phyloP scores from a whole-genome alignment of 2,888 invertebrate species.

The Disparrhopalites patrizii region DNA sequence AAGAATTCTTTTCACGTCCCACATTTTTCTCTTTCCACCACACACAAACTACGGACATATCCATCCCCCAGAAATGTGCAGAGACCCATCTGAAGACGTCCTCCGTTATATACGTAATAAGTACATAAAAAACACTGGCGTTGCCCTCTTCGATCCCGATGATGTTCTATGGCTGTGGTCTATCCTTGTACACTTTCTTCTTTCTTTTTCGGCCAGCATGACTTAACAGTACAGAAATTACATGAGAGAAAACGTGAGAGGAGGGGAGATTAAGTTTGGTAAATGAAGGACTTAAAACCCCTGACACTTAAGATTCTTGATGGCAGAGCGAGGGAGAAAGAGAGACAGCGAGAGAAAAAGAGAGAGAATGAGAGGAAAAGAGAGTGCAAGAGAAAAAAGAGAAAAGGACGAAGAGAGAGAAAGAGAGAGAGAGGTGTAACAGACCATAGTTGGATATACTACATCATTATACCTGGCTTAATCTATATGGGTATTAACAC shows the following conservation, averaged over 20 bases:
- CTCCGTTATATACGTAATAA: no score
- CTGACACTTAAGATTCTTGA: conserved; percentile 14
- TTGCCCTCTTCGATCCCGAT: no score
- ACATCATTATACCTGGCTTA: background rate
- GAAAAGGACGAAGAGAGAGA: background rate
- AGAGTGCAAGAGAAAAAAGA: background rate
- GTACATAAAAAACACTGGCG: no score
- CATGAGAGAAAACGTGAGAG: conserved; percentile 1
- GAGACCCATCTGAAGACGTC: no score
- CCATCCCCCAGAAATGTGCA: no score
- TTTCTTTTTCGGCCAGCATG: conserved; percentile 1
- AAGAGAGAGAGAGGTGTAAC: background rate
- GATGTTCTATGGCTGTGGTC: no score
- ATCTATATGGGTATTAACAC: no score
- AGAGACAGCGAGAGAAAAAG: no score
- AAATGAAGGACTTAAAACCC: conserved; percentile 17
- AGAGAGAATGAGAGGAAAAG: no score
- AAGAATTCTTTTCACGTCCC: conserved; percentile 24
- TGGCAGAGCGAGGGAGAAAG: no score
- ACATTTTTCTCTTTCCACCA: background rate
- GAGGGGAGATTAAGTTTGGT: conserved; percentile 14
- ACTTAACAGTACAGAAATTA: conserved; percentile 14
- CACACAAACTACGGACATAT: no score
- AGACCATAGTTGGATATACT: background rate
- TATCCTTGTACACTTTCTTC: no score